Evolutionary conservation across 2,888 invertebrate species (phyloP).

Genomic region (Eurois occulta): DNA sequence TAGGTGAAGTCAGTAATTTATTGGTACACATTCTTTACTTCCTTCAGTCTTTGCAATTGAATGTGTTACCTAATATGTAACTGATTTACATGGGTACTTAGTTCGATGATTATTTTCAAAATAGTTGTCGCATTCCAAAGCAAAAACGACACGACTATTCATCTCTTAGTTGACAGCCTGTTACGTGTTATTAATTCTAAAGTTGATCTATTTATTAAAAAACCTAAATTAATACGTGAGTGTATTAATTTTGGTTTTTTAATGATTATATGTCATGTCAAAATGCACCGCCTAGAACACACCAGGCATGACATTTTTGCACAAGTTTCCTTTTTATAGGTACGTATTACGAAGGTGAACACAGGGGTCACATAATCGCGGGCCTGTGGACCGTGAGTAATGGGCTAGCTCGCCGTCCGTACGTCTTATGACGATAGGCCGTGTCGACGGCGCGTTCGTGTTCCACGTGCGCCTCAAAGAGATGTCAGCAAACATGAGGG

Average conservation of each 20-base stretch:
- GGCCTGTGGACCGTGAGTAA: no score
- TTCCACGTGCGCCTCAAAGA: no score
- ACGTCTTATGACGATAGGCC: no score
- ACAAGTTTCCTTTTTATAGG: background rate
- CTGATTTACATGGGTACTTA: conserved; percentile 1
- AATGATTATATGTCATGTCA: no score
- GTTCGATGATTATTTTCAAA: background rate
- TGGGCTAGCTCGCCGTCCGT: no score
- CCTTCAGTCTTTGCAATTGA: background rate
- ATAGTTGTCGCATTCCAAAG: background rate
- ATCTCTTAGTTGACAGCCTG: background rate
- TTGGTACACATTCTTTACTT: background rate
- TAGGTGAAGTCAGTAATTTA: background rate
- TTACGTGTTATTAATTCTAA: background rate
- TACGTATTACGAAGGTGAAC: background rate
- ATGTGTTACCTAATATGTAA: background rate
- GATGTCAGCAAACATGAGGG: no score
- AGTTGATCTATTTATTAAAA: background rate
- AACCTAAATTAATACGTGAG: no score
- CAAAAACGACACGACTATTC: background rate
- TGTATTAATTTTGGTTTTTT: no score
- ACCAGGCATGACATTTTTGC: background rate
- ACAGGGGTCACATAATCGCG: no score
- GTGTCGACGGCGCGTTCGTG: no score
- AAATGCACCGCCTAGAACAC: background rate